These are phyloP conservation scores for Eilema depressum DNA, from an alignment of 2,888 invertebrate genomes.

Conservation along the genomic window DNA sequence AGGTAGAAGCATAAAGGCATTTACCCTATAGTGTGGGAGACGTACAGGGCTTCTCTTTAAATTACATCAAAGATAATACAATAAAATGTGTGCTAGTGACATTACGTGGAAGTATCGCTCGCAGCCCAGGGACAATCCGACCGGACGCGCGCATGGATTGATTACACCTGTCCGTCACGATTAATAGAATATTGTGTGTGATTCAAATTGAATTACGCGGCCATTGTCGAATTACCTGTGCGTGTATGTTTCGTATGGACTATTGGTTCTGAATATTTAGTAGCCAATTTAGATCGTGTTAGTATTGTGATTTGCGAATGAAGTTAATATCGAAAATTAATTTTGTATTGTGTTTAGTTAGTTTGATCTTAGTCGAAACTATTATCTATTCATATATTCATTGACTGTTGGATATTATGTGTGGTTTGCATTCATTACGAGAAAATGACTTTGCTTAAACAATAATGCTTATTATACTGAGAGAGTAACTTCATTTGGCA, in stretches of 20 bases:
- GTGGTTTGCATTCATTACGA: neutral
- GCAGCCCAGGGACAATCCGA: conserved; percentile 58
- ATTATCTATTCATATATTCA: neutral
- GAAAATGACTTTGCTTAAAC: neutral
- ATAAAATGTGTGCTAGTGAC: conserved; percentile 8
- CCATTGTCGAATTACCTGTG: conserved; percentile 80
- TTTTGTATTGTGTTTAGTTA: conserved; percentile 32
- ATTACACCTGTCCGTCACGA: conserved; percentile 85
- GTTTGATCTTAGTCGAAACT: neutral
- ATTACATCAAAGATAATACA: neutral
- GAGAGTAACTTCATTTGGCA: neutral
- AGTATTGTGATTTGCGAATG: conserved; percentile 58
- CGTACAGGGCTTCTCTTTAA: neutral
- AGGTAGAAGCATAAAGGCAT: neutral
- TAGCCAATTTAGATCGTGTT: conserved; percentile 79
- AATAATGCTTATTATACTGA: neutral
- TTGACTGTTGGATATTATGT: neutral
- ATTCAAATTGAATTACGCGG: conserved; percentile 83
- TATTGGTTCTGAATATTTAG: conserved; percentile 84
- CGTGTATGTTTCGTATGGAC: conserved; percentile 75
- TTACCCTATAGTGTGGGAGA: neutral
- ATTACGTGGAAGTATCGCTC: conserved; percentile 24
- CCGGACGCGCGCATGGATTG: conserved; percentile 66
- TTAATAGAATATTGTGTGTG: conserved; percentile 85
- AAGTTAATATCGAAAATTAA: conserved; percentile 47